Base-by-base conservation (phyloP, 2,113 vertebrate genomes). In the Cacatua alba region DNA sequence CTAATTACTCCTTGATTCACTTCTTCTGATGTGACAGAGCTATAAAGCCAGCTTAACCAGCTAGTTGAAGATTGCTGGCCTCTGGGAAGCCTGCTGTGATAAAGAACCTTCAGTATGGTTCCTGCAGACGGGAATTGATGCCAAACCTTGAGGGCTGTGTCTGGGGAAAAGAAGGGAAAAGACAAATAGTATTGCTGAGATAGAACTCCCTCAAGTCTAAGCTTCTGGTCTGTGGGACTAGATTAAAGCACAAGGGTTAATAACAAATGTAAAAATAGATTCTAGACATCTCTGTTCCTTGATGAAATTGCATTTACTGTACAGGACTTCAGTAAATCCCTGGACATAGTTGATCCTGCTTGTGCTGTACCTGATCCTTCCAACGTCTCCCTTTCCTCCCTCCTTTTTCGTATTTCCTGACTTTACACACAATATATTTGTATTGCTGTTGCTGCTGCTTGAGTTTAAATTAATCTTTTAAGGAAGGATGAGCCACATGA, bases 381-480 rank as follows among this genome's bases (percentile, higher is more conserved):
- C 46, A 10, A 6, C 17, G 35, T 48, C 23, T 51, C 57, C 62
- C 39, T 43, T 75, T 46, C 60, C 37, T 82, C 59, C 17, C 33
- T 76, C 26, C 41, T 82, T 64, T n/a, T 35, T 79, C 35, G 5
- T 55, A n/a, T 86, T n/a, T 67, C 37, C 71, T 25, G 44, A 52
- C 84, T 83, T 83, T 37, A 35, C 48, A 44, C 44, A 25, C 80
- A 55, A 71, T 62, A 18, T 65, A 59, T 64, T 74, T 52, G 67
- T 72, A 43, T 72, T 91, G 65, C 64, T 79, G 26, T 41, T 92
- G 20, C 59, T 75, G 41, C 83, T 86, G 12, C 77, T 90, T 69
- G 88, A 86, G 86, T 95, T 94, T 90, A 97, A 97, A 96, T 94
- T 91, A 94, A 92, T 84, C 96, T 84, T 82, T 96, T 89, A 89